Conservation (phyloP, 1,140 invertebrate species). For the Cydia fagiglandana region DNA sequence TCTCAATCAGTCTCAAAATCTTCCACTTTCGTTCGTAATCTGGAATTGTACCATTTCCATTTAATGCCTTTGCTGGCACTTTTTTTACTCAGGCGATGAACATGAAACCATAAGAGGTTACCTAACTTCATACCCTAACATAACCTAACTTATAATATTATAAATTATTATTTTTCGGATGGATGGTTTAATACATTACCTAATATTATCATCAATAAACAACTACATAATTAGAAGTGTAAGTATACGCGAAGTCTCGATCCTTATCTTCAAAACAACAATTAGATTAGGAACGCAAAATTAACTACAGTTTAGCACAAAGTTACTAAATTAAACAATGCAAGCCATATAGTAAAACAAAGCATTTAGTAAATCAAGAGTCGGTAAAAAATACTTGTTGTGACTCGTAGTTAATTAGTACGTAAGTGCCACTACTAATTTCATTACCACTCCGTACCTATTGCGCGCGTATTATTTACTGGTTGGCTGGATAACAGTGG, state of each 20-base stretch:
- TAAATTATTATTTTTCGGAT: too few relatives aligned
- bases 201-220: neutral
- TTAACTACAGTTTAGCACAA: neutral
- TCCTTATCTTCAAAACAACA: constrained; percentile 8
- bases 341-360: neutral
- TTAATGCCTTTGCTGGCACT: neutral
- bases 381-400: neutral
- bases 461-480: too few relatives aligned
- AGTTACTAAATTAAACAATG: neutral
- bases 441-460: neutral
- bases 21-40: constrained; percentile 5
- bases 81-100: neutral
- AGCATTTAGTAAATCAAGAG: neutral
- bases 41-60: neutral
- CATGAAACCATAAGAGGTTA: too few relatives aligned
- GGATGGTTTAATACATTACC: neutral
- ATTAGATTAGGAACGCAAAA: constrained; percentile 3
- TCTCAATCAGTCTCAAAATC: constrained; percentile 21
- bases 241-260: neutral
- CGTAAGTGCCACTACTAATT: neutral
- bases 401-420: neutral
- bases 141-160: too few relatives aligned
- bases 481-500: too few relatives aligned
- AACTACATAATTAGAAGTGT: neutral
- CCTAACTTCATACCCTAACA: too few relatives aligned